A percentile compares a stretch with the other conserved stretches of the same genome.
phyloP scores from a whole-genome alignment of 2,113 vertebrate genomes.

The Dromiciops gliroides region DNA sequence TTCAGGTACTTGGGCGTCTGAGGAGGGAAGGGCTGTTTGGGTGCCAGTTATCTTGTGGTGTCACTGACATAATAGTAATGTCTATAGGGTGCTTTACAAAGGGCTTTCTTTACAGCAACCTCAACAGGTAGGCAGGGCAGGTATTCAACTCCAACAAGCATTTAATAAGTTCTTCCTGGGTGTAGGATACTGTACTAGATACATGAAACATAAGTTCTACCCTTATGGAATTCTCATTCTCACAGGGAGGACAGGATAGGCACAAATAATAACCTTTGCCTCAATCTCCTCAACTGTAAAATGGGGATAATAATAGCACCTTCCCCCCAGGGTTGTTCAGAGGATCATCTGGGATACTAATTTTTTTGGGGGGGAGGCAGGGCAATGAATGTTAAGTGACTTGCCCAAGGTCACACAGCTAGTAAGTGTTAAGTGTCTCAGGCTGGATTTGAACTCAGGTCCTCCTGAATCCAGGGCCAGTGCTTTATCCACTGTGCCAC shows the following conservation, averaged over 20 bases:
- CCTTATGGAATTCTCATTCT: not conserved
- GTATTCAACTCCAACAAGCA: not conserved
- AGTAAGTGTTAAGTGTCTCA: too few relatives aligned
- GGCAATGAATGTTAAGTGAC: too few relatives aligned
- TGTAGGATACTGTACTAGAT: not conserved
- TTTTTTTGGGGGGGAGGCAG: too few relatives aligned
- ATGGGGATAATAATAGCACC: not conserved
- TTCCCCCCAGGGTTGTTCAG: not conserved
- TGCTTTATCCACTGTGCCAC: too few relatives aligned
- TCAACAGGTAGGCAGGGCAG: not conserved
- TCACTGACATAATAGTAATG: not conserved
- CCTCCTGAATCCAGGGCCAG: too few relatives aligned
- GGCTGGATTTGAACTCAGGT: too few relatives aligned
- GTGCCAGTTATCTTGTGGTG: not conserved
- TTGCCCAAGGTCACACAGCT: too few relatives aligned
- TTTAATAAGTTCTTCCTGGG: not conserved
- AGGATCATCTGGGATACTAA: too few relatives aligned
- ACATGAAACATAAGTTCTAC: not conserved
- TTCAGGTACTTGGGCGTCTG: not conserved
- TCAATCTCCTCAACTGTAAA: not conserved
- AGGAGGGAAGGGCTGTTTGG: not conserved
- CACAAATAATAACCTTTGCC: not conserved
- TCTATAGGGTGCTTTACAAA: not conserved
- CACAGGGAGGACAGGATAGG: not conserved
- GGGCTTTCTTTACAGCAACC: not conserved